These are phyloP conservation scores for Otus sunia DNA, from an alignment of 2,113 vertebrate genomes.

Conservation along the genomic window DNA sequence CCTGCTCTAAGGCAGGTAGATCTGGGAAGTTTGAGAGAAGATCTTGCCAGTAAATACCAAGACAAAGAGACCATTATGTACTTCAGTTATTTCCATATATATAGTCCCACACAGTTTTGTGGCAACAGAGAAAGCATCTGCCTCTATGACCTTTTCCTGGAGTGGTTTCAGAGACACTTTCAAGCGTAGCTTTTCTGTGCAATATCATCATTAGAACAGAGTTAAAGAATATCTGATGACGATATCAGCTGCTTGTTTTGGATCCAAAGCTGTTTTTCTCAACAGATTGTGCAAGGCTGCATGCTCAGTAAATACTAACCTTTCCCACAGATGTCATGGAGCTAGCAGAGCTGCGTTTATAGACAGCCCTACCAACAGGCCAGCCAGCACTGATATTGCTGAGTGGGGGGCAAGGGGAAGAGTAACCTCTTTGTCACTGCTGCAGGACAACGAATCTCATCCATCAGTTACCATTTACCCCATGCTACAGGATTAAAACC, in stretches of 20 bases:
- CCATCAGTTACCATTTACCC: too few relatives aligned
- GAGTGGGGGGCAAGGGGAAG: background rate
- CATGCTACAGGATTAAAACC: background rate
- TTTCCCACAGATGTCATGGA: background rate
- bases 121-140: background rate
- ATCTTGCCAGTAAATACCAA: background rate
- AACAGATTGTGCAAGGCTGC: background rate
- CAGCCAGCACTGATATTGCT: background rate
- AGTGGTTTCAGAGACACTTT: background rate
- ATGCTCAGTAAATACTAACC: background rate
- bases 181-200: background rate
- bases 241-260: conserved; percentile 16
- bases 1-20: background rate
- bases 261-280: background rate
- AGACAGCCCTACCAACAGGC: background rate
- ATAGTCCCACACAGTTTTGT: background rate
- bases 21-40: background rate
- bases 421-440: background rate
- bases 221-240: background rate
- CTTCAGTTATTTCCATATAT: background rate
- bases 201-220: background rate
- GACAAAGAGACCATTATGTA: background rate
- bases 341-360: background rate
- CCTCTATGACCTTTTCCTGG: background rate
- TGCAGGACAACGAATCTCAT: background rate